Base-by-base conservation (phyloP, 2,113 vertebrate genomes). In the Ctenomys sociabilis region DNA sequence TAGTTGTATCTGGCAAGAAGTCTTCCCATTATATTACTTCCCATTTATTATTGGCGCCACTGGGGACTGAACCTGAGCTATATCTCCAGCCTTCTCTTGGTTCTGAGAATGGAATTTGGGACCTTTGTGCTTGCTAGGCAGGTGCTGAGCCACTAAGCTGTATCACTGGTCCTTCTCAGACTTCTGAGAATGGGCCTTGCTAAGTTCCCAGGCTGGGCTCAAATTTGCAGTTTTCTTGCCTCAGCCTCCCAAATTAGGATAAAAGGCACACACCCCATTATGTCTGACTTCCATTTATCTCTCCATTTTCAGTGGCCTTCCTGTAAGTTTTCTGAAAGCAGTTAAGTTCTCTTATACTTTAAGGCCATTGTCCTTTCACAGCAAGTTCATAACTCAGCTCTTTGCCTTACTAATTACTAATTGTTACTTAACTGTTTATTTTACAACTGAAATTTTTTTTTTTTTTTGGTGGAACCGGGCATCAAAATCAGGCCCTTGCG, bases 241-340 rank as follows among this genome's bases (percentile, higher is more conserved):
- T 75, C 40, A 28, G 73, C 73, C 40, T 14, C 73, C 11, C 24
- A 45, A 5, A 45, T 45, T 28, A 72, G 68, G 68, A 72, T 37
- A 37, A 72, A 72, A 72, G 21, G 19, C 70, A 37, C 24, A n/a
- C 8, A 72, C 19, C 16, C 70, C 9, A 72, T 37, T 40, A 72
- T 72, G 70, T 72, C 70, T 72, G 70, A 9, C 70, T 72, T 40
- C 70, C n/a, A 72, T 72, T 72, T 72, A 72, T 72, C 37, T 35
- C 88, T 82, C 7, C n/a, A 85, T 35, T 9, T 24, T 83, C 66
- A 81, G 9, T 86, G 59, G 83, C 43, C 43, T 57, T 40, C 8
- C 32, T 85, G 63, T 89, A 68, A 90, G 68, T 73, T 92, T 37
- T 83, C 52, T 84, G 89, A 89, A 90, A 80, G 70, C 54, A 93